Conservation (phyloP, 2,888 invertebrate species). For the Microplitis deprimator region DNA sequence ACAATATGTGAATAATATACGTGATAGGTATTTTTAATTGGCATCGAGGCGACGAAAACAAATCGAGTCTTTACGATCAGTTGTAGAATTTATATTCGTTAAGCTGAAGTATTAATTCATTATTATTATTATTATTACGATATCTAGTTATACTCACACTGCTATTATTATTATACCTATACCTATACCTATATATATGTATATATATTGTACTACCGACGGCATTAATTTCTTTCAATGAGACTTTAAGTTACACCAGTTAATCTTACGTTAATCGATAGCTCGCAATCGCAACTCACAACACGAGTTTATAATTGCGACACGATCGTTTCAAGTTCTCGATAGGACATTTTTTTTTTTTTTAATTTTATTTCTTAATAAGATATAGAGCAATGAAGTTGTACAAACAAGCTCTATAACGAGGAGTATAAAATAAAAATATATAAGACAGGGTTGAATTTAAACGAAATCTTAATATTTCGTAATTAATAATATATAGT, state of each 20-base stretch:
- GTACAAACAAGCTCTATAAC: conserved; percentile 15
- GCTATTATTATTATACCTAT: background rate
- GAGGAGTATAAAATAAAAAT: conserved; percentile 18
- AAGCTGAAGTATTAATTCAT: conserved; percentile 26
- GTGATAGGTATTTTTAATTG: conserved; percentile 35
- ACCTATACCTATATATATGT: conserved; percentile 2
- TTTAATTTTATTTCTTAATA: background rate
- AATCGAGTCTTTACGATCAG: conserved; percentile 48
- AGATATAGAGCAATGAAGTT: conserved; percentile 15
- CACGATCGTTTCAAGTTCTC: conserved; percentile 36
- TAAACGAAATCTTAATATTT: conserved; percentile 38
- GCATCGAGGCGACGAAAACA: conserved; percentile 49
- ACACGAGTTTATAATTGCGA: conserved; percentile 49
- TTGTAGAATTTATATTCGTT: conserved; percentile 44
- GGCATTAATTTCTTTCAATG: background rate
- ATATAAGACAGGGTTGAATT: conserved; percentile 27
- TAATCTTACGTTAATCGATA: conserved; percentile 48
- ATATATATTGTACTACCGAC: background rate
- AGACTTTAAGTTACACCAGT: conserved; percentile 20
- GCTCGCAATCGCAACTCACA: conserved; percentile 37
- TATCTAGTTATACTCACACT: conserved; percentile 3
- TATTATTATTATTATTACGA: background rate
- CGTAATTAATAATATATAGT: conserved; percentile 27
- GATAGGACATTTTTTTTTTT: conserved; percentile 25
- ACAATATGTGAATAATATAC: background rate